These are phyloP conservation scores for Poeciliopsis turrubarensis DNA, from an alignment of 2,113 vertebrate species.

Conservation along the genomic window DNA sequence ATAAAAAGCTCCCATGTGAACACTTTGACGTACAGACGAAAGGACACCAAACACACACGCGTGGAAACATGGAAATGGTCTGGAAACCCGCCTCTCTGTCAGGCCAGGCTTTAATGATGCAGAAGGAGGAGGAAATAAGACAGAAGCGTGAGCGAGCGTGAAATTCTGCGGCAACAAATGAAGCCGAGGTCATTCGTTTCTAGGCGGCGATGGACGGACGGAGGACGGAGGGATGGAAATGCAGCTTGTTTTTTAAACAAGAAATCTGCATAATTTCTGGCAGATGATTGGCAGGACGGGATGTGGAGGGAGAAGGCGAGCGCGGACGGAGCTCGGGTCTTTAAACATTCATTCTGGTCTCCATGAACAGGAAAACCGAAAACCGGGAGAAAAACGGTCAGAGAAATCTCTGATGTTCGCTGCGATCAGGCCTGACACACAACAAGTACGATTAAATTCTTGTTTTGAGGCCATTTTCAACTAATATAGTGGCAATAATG, in stretches of 20 bases:
- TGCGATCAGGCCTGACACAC: not conserved
- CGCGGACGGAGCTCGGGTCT: constrained; percentile 26
- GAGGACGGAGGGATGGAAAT: constrained; percentile 19
- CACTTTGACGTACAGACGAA: constrained; percentile 8
- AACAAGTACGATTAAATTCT: no score
- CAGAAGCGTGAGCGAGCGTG: constrained; percentile 9
- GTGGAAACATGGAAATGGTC: constrained; percentile 5
- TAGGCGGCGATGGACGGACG: not conserved
- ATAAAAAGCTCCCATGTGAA: constrained; percentile 6
- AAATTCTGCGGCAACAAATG: constrained; percentile 26
- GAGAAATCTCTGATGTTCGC: not conserved
- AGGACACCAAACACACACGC: constrained; percentile 27
- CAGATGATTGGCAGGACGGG: constrained; percentile 76
- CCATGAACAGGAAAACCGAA: constrained; percentile 3
- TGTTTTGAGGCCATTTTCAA: no score
- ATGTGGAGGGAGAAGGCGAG: constrained; percentile 43
- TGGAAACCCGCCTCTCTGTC: constrained; percentile 53
- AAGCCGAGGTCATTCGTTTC: constrained; percentile 61
- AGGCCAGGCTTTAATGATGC: constrained; percentile 67
- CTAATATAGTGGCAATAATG: no score
- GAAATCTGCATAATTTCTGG: constrained; percentile 76
- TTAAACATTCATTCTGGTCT: constrained; percentile 50
- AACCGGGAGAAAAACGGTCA: not conserved
- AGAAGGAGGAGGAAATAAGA: constrained; percentile 14
- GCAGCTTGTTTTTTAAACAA: constrained; percentile 66